Evolutionary conservation across 2,113 vertebrate genomes (phyloP).

Genomic region (Ginglymostoma cirratum): DNA sequence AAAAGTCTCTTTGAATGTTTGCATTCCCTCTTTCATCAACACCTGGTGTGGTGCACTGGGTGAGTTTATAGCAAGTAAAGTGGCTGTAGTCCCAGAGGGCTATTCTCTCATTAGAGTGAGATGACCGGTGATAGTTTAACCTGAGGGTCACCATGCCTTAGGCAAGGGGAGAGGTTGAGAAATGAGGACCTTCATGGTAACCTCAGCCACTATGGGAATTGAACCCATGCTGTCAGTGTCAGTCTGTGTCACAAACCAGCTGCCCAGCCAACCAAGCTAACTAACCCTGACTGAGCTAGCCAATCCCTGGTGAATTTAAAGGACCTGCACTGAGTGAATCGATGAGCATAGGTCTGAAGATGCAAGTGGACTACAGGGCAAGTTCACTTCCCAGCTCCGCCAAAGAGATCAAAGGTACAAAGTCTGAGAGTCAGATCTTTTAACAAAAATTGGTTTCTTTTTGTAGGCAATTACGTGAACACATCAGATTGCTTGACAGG

Average conservation of each 20-base stretch:
- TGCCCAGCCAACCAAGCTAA: too few relatives aligned
- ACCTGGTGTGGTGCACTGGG: not conserved
- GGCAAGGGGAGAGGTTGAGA: too few relatives aligned
- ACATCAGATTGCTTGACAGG: not conserved
- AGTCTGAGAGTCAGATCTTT: not conserved
- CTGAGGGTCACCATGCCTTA: too few relatives aligned
- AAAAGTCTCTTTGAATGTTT: not conserved
- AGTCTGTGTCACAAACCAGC: too few relatives aligned
- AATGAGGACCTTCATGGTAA: too few relatives aligned
- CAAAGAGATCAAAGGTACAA: not conserved
- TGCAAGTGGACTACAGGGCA: not conserved
- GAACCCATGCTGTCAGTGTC: too few relatives aligned
- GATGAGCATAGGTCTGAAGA: not conserved
- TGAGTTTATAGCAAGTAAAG: too few relatives aligned
- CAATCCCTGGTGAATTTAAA: not conserved
- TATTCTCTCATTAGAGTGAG: too few relatives aligned
- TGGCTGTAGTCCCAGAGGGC: too few relatives aligned
- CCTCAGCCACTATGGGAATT: too few relatives aligned
- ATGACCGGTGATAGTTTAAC: too few relatives aligned
- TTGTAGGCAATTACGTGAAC: not conserved
- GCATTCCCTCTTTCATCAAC: not conserved
- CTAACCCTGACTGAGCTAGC: too few relatives aligned
- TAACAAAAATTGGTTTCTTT: not conserved
- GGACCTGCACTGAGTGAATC: not conserved
- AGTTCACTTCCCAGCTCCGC: not conserved